Evolutionary conservation across 2,797 vertebrate genomes (phyloP), one percentile per base, ranked within the genome.

Genomic region (Arrhamphus sclerolepis): DNA sequence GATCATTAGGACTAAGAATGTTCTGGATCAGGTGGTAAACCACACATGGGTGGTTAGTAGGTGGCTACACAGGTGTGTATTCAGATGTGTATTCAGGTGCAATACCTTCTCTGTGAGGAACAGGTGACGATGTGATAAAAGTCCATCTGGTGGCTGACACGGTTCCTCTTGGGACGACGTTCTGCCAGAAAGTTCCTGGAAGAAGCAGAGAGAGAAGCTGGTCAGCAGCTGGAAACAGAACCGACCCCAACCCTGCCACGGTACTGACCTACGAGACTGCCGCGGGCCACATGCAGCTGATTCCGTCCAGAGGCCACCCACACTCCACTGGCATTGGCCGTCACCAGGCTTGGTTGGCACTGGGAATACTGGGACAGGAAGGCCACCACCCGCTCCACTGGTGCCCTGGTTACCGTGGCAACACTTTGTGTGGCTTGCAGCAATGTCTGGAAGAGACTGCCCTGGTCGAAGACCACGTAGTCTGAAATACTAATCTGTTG

Each of bases 381-480:
- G 0, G 95, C 95, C 83, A 94, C 97, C 68, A 98, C 95, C 13
- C 95, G 95, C 75, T 98, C 97, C 46, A 98, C 95, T 0, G 97
- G 97, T 0, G 90, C 96, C 71, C 95, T 93, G 31, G 96, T 96
- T 7, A 90, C 97, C 0, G 95, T 94, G 56, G 96, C 96, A 50
- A 98, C 95, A 0, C 94, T 95, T 9, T 98, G 96, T 0, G 97
- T 98, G 56, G 97, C 96, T 41, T 96, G 96, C 69, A 98, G 92
- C 52, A 98, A 90, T 0, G 95, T 96, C 90, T 98, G 97, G 89
- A 99, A 97, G 4, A 99, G 73, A 70, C 95, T 96, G 76, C 94
- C 94, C 87, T 98, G 96, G 76, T 99, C 97, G n/a, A 98, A 97
- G 52, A 98, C 94, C 51, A 97, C 96, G 19, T 99, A 98, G 92